phyloP scores from a whole-genome alignment of 2,888 invertebrate species.

The Listrodromus nycthemerus region DNA sequence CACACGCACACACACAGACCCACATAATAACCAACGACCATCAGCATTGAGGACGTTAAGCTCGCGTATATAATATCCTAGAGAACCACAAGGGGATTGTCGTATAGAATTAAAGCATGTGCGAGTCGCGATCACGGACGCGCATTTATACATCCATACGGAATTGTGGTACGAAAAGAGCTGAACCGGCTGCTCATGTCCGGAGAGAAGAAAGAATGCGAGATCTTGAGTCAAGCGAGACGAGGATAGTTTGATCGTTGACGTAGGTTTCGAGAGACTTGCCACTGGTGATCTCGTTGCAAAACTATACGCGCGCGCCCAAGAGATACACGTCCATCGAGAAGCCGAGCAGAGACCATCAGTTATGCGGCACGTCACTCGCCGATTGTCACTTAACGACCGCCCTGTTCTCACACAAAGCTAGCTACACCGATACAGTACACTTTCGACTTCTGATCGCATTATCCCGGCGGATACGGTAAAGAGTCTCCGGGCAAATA shows the following conservation, averaged over 20 bases:
- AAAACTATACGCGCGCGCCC: conserved; percentile 55
- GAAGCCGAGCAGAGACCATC: conserved; percentile 67
- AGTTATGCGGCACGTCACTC: conserved; percentile 69
- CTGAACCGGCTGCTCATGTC: conserved; percentile 40
- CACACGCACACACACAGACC: conserved; percentile 49
- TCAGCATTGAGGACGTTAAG: conserved; percentile 49
- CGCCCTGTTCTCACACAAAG: conserved; percentile 28
- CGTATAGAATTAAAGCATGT: conserved; percentile 71
- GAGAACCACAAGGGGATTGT: conserved; percentile 56
- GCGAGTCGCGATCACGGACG: neutral
- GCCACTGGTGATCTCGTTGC: conserved; percentile 62
- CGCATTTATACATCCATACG: neutral
- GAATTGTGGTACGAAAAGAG: conserved; percentile 31
- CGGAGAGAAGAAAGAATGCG: conserved; percentile 51
- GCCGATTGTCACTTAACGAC: conserved; percentile 70
- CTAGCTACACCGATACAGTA: conserved; percentile 8
- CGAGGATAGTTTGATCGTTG: conserved; percentile 51
- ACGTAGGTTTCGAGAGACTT: conserved; percentile 37
- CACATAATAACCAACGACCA: conserved; percentile 41
- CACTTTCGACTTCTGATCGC: conserved; percentile 54
- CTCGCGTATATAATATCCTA: conserved; percentile 37
- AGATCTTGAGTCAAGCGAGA: conserved; percentile 43
- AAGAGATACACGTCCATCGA: conserved; percentile 62
- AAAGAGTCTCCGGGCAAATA: neutral
- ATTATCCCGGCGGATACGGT: conserved; percentile 24